phyloP scores from a whole-genome alignment of 2,113 vertebrate species.

The Poicephalus meyeri region DNA sequence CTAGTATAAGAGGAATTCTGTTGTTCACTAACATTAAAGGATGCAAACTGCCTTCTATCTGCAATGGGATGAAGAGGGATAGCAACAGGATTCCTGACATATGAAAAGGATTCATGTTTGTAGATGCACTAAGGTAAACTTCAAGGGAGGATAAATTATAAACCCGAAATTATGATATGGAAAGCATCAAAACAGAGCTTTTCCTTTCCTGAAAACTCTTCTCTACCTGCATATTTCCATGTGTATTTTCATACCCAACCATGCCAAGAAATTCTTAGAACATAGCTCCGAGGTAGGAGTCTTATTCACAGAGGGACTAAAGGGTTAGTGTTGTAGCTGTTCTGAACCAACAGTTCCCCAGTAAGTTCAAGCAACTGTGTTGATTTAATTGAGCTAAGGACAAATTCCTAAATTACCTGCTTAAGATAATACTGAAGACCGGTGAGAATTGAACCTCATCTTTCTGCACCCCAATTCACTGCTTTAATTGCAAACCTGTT shows the following conservation, averaged over 20 bases:
- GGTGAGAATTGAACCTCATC: neutral
- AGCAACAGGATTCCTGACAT: neutral
- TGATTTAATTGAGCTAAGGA: neutral
- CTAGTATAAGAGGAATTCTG: conserved; percentile 13
- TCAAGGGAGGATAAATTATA: neutral
- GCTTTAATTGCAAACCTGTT: neutral
- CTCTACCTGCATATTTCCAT: neutral
- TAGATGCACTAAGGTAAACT: neutral
- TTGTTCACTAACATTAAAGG: neutral
- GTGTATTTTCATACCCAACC: neutral
- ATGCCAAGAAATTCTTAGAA: neutral
- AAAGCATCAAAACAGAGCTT: neutral
- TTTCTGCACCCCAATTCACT: neutral
- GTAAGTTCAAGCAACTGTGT: neutral
- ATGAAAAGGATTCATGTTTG: neutral
- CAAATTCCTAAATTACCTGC: neutral
- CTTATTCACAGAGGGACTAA: neutral
- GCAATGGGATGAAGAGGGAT: neutral
- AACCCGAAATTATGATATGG: neutral
- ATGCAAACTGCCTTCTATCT: neutral
- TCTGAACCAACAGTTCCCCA: neutral
- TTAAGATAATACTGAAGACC: neutral
- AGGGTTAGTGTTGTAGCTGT: neutral
- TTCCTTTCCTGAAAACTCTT: neutral
- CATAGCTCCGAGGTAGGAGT: neutral